A percentile compares a stretch with the other conserved stretches of the same genome.
Evolutionary conservation across 2,113 vertebrate genomes (phyloP).

Genomic region (Corythornis madagascariensis): DNA sequence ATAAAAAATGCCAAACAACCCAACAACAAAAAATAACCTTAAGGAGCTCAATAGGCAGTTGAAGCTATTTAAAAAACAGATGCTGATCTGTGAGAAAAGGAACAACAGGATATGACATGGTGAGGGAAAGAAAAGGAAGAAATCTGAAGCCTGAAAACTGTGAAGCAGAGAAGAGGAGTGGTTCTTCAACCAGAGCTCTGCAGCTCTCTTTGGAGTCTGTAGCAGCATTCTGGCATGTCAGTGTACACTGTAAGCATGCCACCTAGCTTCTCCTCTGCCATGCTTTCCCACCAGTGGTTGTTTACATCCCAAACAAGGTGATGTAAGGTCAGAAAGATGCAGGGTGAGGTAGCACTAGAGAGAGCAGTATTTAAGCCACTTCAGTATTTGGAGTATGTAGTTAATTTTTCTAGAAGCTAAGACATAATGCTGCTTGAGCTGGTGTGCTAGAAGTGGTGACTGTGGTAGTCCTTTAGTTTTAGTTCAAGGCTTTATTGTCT

Average conservation of each 20-base stretch:
- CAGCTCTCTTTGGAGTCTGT: neutral
- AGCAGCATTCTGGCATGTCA: neutral
- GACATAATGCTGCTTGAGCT: neutral
- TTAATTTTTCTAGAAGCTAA: neutral
- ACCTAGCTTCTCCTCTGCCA: neutral
- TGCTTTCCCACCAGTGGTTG: neutral
- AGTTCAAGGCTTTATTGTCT: neutral
- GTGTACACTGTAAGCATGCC: neutral
- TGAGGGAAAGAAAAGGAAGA: neutral
- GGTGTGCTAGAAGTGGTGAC: neutral
- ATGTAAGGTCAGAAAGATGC: neutral
- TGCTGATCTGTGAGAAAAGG: conserved; percentile 33
- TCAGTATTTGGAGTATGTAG: neutral
- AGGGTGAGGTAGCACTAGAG: neutral
- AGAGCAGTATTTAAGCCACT: neutral
- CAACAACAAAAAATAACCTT: conserved; percentile 27
- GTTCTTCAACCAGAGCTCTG: neutral
- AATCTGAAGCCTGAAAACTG: neutral
- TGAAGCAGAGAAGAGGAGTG: neutral
- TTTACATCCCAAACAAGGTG: neutral
- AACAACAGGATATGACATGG: neutral
- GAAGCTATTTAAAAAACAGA: conserved; percentile 42
- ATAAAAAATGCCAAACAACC: conserved; percentile 17
- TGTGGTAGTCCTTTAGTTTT: neutral
- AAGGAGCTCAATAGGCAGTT: neutral